phyloP scores from a whole-genome alignment of 2,113 vertebrate genomes.

The Hyperopisus bebe region DNA sequence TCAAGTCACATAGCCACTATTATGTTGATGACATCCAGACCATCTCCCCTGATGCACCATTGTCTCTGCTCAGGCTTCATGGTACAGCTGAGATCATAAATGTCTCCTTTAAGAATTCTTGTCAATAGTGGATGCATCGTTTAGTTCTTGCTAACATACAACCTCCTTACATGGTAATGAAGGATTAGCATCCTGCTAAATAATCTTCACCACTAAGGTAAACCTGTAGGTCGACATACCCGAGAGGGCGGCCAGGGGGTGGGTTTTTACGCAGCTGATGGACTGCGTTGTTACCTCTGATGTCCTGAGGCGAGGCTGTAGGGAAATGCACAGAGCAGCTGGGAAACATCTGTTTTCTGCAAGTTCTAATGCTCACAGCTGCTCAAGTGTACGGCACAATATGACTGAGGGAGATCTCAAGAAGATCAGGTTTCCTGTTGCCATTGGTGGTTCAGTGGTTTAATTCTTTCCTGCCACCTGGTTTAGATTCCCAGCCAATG shows the following conservation, averaged over 20 bases:
- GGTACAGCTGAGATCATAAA: not conserved
- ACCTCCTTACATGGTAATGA: not conserved
- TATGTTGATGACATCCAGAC: not conserved
- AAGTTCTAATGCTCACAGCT: not conserved
- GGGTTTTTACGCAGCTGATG: not conserved
- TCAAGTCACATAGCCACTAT: not conserved
- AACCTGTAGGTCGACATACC: not conserved
- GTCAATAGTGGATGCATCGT: not conserved
- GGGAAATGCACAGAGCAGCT: not conserved
- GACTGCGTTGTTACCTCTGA: not conserved
- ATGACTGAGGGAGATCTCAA: not conserved
- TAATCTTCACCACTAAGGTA: not conserved
- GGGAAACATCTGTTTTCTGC: not conserved
- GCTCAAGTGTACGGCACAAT: not conserved
- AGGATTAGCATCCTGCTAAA: not conserved
- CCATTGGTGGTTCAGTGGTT: not conserved
- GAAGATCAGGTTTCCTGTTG: not conserved
- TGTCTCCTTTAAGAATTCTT: not conserved
- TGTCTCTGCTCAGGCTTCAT: not conserved
- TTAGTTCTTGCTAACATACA: not conserved
- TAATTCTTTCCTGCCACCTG: not conserved
- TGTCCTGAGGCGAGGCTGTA: not conserved
- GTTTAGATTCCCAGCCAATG: not conserved
- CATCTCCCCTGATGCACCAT: not conserved
- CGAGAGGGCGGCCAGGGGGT: not conserved